Percentiles rank a stretch among this genome's conserved stretches.
phyloP scores from a whole-genome alignment of 2,797 vertebrate genomes.

The Coregonus suidteri region DNA sequence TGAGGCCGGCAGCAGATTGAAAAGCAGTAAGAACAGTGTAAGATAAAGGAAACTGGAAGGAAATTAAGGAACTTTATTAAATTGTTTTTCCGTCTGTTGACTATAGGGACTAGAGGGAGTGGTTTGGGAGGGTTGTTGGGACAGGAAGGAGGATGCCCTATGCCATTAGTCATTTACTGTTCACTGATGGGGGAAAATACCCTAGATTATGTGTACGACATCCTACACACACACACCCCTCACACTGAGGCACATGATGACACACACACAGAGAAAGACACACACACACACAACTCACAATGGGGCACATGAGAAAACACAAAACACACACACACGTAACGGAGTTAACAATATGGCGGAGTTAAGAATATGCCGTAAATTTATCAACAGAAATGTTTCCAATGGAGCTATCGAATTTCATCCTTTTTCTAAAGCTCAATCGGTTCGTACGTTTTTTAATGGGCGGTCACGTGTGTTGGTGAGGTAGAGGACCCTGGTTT shows the following conservation, averaged over 20 bases:
- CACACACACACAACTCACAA: too few species aligned
- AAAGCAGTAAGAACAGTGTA: neutral
- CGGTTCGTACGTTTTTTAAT: too few species aligned
- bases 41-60: neutral
- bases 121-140: neutral
- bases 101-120: neutral
- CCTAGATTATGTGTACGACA: neutral
- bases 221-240: neutral
- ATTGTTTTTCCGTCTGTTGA: neutral
- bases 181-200: neutral
- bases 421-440: too few species aligned
- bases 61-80: neutral
- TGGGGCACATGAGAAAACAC: too few species aligned
- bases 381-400: too few species aligned
- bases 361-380: too few species aligned
- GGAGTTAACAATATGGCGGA: too few species aligned
- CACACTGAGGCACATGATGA: too few species aligned
- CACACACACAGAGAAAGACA: too few species aligned
- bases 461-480: too few species aligned
- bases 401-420: too few species aligned
- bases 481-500: too few species aligned
- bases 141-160: neutral
- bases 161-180: neutral
- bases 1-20: conserved; percentile 3
- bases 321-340: neutral